Percentiles rank a stretch among this genome's conserved stretches.
Conservation (phyloP, 2,888 invertebrate species). For the Drosophila lutescens region DNA sequence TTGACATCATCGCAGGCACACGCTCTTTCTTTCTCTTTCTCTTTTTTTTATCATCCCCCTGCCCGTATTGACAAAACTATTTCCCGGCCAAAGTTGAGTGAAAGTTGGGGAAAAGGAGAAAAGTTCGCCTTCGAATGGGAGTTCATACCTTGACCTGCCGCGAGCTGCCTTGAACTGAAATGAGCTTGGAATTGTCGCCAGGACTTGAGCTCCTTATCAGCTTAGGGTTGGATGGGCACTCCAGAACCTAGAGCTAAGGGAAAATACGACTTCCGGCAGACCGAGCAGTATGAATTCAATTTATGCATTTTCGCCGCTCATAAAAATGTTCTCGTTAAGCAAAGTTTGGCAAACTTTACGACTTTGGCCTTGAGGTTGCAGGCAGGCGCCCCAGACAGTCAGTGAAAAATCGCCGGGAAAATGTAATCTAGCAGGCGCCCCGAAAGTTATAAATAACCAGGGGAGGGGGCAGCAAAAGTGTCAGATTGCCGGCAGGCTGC, state of each 20-base stretch:
- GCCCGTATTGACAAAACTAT: slow-evolving; percentile 49
- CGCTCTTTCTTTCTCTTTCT: slow-evolving; percentile 7
- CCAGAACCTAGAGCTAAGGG: too few relatives aligned
- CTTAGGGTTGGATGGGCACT: slow-evolving; percentile 1
- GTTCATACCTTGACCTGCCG: slow-evolving; percentile 16
- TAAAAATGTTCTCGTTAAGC: slow-evolving; percentile 47
- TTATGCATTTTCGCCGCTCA: slow-evolving; percentile 30
- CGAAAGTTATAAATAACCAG: slow-evolving; percentile 67
- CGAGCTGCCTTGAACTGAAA: slow-evolving; percentile 36
- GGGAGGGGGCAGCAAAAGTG: slow-evolving; percentile 52
- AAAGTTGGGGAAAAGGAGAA: slow-evolving; percentile 16
- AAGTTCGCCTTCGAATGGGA: slow-evolving; percentile 14
- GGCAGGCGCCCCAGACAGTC: slow-evolving; percentile 24
- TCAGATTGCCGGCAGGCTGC: slow-evolving; percentile 26
- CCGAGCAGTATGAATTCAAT: slow-evolving; percentile 23
- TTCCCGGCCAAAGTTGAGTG: slow-evolving; percentile 20
- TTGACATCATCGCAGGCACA: slow-evolving; percentile 66
- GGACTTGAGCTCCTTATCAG: slow-evolving; percentile 18
- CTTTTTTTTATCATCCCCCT: neutral
- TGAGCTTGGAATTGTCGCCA: slow-evolving; percentile 19
- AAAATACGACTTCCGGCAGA: slow-evolving; percentile 13
- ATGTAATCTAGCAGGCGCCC: slow-evolving; percentile 58
- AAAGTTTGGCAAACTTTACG: slow-evolving; percentile 70
- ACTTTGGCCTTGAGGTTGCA: slow-evolving; percentile 50
- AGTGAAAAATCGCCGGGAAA: slow-evolving; percentile 64